Percentiles rank a stretch among this genome's conserved stretches.
phyloP scores from a whole-genome alignment of 2,888 invertebrate genomes.

The Amiota mariae region DNA sequence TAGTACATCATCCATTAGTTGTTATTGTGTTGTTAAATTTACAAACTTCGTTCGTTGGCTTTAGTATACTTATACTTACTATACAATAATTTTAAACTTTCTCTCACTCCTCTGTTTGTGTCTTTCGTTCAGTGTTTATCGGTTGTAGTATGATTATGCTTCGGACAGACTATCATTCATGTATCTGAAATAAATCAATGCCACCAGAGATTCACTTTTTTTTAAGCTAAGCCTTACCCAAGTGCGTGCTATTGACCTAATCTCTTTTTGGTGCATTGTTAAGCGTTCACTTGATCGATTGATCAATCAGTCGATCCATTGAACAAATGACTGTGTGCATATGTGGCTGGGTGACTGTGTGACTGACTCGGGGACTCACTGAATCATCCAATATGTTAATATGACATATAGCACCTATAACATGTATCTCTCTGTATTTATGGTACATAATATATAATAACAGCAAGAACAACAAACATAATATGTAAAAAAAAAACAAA shows the following conservation, averaged over 20 bases:
- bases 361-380: neutral
- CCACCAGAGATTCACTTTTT: constrained; percentile 21
- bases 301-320: neutral
- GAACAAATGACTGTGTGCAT: too few species aligned
- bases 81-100: constrained; percentile 64
- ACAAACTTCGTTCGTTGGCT: too few species aligned
- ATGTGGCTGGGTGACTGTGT: neutral
- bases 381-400: neutral
- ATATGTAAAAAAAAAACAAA: neutral
- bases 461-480: constrained; percentile 3
- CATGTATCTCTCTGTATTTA: neutral
- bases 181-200: constrained; percentile 66
- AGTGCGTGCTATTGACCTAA: too few species aligned
- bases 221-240: too few species aligned
- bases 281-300: neutral
- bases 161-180: too few species aligned
- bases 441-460: neutral
- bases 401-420: constrained; percentile 21
- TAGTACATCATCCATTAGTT: neutral
- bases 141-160: too few species aligned
- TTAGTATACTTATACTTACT: too few species aligned
- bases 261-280: too few species aligned
- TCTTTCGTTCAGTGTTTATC: too few species aligned
- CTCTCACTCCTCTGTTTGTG: constrained; percentile 53
- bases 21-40: neutral